Evolutionary conservation across 37 sponge, comb jelly and placozoan genomes (phyloP), one percentile per base, ranked within the genome.

Genomic region (Halichondria panicea): DNA sequence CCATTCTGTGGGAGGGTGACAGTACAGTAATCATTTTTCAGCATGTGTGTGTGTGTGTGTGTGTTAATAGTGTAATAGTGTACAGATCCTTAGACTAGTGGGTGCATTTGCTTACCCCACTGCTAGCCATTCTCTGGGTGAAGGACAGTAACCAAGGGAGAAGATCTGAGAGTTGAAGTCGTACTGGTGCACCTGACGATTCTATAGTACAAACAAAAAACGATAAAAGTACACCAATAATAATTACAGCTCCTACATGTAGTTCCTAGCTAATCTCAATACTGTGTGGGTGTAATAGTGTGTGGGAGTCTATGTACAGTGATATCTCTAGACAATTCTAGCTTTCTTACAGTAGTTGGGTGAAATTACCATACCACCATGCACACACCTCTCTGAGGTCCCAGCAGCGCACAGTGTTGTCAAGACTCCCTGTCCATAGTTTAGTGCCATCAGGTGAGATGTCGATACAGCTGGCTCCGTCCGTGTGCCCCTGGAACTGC

Each of bases 401-500:
- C 98, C 98, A 97, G 74, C 91, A 88, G 19, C 93, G 68, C 40
- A 97, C 98, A 19, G 96, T 92, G 75, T 75, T 92, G 67, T 97
- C 98, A 58, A 97, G 85, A 30, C 98, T 95, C 30, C 98, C 98
- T 30, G 98, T 97, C 91, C 90, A 95, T 31, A 97, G 78, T 34
- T 83, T 88, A 43, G 73, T 72, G 25, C 98, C 98, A 70, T 97
- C 98, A 33, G 91, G 85, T 38, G 98, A 92, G 59, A 97, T 95
- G 78, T 97, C 95, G 25, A 95, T 89, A 76, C 98, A 95, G 71
- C 98, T 97, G 60, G 98, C 90, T 1, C 98, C 95, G 56, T 97
- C 98, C 0, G 79, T 85, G 78, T 97, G 98, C 19, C 98, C 98
- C 43, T 88, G 84, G 52, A 95, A 81, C 46, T 88, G 88, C 41